phyloP scores from a whole-genome alignment of 2,797 vertebrate genomes.

The Mionectes olivaceus region DNA sequence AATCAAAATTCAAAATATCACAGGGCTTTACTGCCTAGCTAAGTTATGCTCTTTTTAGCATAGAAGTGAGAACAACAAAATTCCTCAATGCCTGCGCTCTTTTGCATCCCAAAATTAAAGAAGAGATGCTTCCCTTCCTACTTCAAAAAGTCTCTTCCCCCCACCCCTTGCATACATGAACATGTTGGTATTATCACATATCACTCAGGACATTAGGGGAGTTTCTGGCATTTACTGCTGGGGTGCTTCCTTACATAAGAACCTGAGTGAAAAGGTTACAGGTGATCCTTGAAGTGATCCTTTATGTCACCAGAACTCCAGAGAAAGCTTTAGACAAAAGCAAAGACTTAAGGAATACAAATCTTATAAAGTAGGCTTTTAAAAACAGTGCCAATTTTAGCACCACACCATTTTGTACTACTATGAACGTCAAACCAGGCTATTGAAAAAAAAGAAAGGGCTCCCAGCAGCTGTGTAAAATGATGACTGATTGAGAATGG shows the following conservation, averaged over 20 bases:
- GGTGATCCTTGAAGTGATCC: neutral
- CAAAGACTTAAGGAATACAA: neutral
- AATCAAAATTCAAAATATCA: neutral
- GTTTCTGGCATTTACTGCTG: neutral
- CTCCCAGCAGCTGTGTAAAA: constrained; percentile 40
- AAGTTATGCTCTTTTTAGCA: neutral
- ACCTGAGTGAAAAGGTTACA: neutral
- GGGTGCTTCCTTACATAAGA: neutral
- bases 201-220: neutral
- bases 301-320: neutral
- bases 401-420: neutral
- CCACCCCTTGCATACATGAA: accelerated
- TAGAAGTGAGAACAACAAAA: neutral
- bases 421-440: neutral
- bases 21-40: neutral
- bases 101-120: neutral
- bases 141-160: neutral
- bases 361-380: neutral
- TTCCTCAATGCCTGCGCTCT: neutral
- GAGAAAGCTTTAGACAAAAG: neutral
- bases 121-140: neutral
- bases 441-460: neutral
- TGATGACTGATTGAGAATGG: constrained; percentile 31
- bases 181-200: neutral
- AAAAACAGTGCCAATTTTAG: neutral